Evolutionary conservation across 2,113 vertebrate genomes (phyloP).

Genomic region (Dryoscopus gambensis): DNA sequence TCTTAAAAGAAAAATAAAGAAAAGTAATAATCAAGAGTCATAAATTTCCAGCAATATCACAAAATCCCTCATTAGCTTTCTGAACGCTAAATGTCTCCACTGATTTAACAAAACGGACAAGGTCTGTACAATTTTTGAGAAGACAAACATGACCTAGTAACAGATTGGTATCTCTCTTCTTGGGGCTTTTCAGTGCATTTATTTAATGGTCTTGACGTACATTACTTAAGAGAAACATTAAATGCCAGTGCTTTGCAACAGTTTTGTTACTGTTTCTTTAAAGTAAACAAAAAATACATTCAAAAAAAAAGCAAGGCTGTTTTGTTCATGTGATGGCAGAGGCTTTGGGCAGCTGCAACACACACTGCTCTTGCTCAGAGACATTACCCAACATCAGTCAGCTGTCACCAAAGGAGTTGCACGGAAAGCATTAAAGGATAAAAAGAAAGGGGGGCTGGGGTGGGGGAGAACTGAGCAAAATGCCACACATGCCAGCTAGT

Average conservation of each 20-base stretch:
- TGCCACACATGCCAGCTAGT: conserved; percentile 49
- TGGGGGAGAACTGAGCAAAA: conserved; percentile 56
- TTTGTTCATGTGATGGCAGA: conserved; percentile 74
- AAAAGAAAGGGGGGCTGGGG: conserved; percentile 50
- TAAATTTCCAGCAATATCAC: conserved; percentile 60
- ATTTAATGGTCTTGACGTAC: conserved; percentile 73
- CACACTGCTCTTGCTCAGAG: conserved; percentile 62
- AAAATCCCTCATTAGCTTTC: conserved; percentile 63
- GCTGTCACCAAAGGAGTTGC: conserved; percentile 69
- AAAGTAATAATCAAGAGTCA: conserved; percentile 48
- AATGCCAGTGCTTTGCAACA: conserved; percentile 86
- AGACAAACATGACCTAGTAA: conserved; percentile 63
- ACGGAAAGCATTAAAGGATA: conserved; percentile 70
- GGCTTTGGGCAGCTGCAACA: conserved; percentile 70
- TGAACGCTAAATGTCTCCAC: conserved; percentile 48
- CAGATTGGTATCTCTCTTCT: conserved; percentile 71
- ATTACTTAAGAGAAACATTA: conserved; percentile 76
- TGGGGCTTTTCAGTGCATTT: conserved; percentile 79
- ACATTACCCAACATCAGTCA: conserved; percentile 71
- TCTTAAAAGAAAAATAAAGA: conserved; percentile 54
- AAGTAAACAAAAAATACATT: conserved; percentile 82
- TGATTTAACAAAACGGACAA: conserved; percentile 52
- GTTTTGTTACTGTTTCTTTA: conserved; percentile 78
- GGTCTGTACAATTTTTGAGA: conserved; percentile 57
- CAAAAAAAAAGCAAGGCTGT: conserved; percentile 80